Percentiles rank a stretch among this genome's conserved stretches.
These are phyloP conservation scores for Astreopora myriophthalma DNA, from an alignment of 64 coral and sea anemone genomes.

Conservation along the genomic window DNA sequence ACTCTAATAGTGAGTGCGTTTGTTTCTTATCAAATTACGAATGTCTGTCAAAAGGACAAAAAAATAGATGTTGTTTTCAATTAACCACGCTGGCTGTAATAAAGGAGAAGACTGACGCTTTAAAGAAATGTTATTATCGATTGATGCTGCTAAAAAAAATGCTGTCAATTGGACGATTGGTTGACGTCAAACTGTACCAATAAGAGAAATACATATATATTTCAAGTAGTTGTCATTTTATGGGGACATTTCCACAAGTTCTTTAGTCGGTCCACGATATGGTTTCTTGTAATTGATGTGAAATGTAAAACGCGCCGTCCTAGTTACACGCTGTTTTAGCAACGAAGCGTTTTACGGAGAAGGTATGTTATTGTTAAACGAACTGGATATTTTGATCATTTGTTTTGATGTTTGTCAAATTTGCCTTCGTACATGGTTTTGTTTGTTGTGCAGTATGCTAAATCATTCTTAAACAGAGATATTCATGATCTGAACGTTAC, in stretches of 20 bases:
- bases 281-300: background rate
- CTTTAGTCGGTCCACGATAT: background rate
- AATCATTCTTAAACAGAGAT: too few relatives aligned
- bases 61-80: background rate
- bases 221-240: background rate
- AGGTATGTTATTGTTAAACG: background rate
- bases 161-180: background rate
- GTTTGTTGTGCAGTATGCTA: background rate
- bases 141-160: background rate
- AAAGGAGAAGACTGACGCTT: background rate
- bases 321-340: background rate
- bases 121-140: background rate
- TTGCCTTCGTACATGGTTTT: background rate
- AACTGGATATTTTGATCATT: background rate
- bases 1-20: background rate
- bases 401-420: background rate
- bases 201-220: background rate
- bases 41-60: background rate
- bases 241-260: background rate
- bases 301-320: background rate
- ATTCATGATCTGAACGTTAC: too few relatives aligned
- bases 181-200: constrained; percentile 9
- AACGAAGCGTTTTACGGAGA: background rate
- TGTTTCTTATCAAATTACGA: background rate
- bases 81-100: background rate